Evolutionary conservation across 2,888 invertebrate genomes (phyloP).

Genomic region (Hypomecis punctinalis): DNA sequence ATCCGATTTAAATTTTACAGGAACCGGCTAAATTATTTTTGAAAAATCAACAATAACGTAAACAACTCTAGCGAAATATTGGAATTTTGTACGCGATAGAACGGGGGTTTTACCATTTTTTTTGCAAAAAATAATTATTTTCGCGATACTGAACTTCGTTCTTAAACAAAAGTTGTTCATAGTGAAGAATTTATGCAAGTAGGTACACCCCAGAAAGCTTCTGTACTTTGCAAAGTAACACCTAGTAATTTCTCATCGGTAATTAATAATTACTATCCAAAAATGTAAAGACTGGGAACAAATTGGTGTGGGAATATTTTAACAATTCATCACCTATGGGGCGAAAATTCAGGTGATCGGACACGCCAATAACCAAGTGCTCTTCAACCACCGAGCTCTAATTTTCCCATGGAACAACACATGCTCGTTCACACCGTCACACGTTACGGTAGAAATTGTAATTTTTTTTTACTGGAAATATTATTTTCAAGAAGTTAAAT

Average conservation of each 20-base stretch:
- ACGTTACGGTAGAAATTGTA: neutral
- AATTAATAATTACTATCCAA: neutral
- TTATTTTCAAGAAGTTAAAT: no score
- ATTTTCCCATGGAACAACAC: constrained; percentile 42
- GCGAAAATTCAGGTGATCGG: constrained; percentile 34
- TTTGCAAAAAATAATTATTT: no score
- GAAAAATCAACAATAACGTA: no score
- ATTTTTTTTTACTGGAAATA: neutral
- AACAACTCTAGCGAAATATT: no score
- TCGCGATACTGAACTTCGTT: no score
- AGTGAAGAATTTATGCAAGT: no score
- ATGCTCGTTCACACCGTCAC: constrained; percentile 39
- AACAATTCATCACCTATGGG: constrained; percentile 28
- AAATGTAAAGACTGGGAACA: neutral
- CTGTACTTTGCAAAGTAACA: neutral
- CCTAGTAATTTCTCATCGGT: neutral
- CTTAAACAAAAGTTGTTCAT: no score
- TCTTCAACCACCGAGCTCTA: constrained; percentile 18
- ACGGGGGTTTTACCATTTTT: no score
- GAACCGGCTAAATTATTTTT: no score
- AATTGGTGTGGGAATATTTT: constrained; percentile 20
- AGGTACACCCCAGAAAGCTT: no score
- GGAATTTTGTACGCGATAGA: no score
- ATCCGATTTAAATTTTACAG: no score
- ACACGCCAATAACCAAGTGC: constrained; percentile 45